These are phyloP conservation scores for Nannospalax galili DNA, from an alignment of 2,113 vertebrate genomes.

Conservation along the genomic window DNA sequence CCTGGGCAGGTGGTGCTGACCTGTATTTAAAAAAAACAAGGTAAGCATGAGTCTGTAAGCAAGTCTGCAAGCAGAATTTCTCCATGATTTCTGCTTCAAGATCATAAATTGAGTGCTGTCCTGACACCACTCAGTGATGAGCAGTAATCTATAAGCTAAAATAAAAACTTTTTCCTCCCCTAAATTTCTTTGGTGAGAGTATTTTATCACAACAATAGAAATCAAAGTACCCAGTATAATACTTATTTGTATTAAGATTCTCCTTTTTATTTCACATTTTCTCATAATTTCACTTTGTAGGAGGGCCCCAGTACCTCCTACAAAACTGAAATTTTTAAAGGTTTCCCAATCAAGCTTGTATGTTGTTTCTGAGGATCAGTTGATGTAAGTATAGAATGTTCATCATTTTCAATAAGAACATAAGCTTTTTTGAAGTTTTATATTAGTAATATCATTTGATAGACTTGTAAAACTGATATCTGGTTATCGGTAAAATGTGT, in stretches of 20 bases:
- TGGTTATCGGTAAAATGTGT: constrained; percentile 52
- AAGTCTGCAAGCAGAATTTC: not conserved
- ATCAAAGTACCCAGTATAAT: not conserved
- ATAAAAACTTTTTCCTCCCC: not conserved
- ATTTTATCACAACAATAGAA: not conserved
- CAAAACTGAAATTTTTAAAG: constrained; percentile 10
- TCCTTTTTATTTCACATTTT: too few relatives aligned
- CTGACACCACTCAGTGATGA: not conserved
- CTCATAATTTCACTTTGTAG: constrained; percentile 3
- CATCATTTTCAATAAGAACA: not conserved
- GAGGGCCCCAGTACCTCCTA: not conserved
- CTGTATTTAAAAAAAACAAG: not conserved
- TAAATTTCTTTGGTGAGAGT: not conserved
- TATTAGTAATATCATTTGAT: constrained; percentile 36
- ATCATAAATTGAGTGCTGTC: not conserved
- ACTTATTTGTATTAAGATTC: constrained; percentile 12
- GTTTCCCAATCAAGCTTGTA: not conserved
- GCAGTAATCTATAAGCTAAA: not conserved
- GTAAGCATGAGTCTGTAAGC: not conserved
- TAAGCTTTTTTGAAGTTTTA: constrained; percentile 42
- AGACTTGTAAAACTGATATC: constrained; percentile 9
- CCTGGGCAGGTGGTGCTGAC: not conserved
- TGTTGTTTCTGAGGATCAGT: constrained; percentile 12
- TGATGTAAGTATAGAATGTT: not conserved
- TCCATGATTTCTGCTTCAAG: not conserved